Conservation (phyloP, 2,797 vertebrate species). For the Chanos chanos region DNA sequence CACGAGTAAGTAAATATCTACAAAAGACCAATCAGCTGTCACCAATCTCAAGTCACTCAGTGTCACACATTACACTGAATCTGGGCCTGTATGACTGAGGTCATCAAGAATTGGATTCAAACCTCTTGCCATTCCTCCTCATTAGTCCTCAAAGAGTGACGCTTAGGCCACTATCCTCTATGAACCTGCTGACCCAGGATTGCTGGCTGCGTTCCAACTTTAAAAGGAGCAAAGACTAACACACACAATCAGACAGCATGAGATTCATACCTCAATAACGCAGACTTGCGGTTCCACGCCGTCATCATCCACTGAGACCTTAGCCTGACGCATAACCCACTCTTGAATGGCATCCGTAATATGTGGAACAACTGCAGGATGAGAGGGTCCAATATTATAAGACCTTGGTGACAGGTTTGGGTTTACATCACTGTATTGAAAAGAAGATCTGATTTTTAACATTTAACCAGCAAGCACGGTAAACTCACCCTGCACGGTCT, state of each 20-base stretch:
- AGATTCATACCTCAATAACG: constrained; percentile 76
- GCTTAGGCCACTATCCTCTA: too few species aligned
- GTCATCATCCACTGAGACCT: constrained; percentile 80
- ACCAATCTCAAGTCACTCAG: neutral
- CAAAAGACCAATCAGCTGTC: neutral
- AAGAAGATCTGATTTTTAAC: too few species aligned
- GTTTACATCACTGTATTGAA: too few species aligned
- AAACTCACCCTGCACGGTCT: constrained; percentile 80
- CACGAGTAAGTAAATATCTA: neutral
- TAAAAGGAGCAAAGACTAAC: neutral
- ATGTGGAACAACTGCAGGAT: constrained; percentile 76
- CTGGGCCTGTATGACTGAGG: too few species aligned
- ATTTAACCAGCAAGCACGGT: too few species aligned
- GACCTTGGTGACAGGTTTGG: too few species aligned
- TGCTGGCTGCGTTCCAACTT: too few species aligned
- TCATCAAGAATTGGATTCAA: too few species aligned
- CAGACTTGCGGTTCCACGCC: constrained; percentile 82
- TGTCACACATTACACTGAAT: neutral
- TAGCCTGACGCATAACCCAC: constrained; percentile 81
- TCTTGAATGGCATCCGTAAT: constrained; percentile 86
- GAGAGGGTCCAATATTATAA: too few species aligned
- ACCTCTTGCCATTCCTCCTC: too few species aligned
- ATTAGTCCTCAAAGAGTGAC: neutral
- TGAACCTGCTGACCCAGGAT: too few species aligned
- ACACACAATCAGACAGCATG: neutral